Percentiles rank a stretch among this genome's conserved stretches.
These are phyloP conservation scores for Lanistes nyassanus DNA, from an alignment of 1,140 invertebrate genomes.

Conservation along the genomic window DNA sequence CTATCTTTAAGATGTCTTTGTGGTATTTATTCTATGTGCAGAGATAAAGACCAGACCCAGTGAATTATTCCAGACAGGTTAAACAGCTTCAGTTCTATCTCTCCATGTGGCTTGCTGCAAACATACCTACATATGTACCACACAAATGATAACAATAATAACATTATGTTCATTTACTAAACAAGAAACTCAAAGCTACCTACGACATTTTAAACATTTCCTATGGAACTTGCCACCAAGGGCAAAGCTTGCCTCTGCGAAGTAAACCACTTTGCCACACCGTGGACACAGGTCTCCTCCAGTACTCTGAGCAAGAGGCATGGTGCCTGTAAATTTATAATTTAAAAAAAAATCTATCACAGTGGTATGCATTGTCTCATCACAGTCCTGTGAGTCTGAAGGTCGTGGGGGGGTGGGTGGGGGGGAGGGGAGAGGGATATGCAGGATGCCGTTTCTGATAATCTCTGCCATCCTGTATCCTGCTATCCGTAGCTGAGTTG, in stretches of 20 bases:
- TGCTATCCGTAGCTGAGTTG: too few relatives aligned
- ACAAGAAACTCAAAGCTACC: constrained; percentile 52
- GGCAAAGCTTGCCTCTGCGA: constrained; percentile 71
- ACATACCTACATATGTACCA: neutral
- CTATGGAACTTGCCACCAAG: constrained; percentile 97
- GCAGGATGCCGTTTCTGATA: too few relatives aligned
- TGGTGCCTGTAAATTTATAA: neutral
- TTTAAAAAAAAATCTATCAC: too few relatives aligned
- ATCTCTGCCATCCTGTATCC: too few relatives aligned
- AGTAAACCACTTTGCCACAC: constrained; percentile 71
- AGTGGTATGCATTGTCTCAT: too few relatives aligned
- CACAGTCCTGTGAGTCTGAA: too few relatives aligned
- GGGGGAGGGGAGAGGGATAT: too few relatives aligned
- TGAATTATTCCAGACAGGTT: neutral
- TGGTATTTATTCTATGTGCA: neutral
- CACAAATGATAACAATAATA: constrained; percentile 9
- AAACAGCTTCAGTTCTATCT: neutral
- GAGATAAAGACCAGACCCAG: neutral
- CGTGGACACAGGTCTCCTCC: constrained; percentile 65
- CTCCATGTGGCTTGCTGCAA: neutral
- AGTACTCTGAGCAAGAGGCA: constrained; percentile 28
- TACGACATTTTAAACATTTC: constrained; percentile 99
- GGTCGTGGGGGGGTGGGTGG: too few relatives aligned
- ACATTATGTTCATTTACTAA: too few relatives aligned
- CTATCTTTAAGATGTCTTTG: neutral